Evolutionary conservation across 2,113 vertebrate genomes (phyloP).

Genomic region (Vulpes vulpes): DNA sequence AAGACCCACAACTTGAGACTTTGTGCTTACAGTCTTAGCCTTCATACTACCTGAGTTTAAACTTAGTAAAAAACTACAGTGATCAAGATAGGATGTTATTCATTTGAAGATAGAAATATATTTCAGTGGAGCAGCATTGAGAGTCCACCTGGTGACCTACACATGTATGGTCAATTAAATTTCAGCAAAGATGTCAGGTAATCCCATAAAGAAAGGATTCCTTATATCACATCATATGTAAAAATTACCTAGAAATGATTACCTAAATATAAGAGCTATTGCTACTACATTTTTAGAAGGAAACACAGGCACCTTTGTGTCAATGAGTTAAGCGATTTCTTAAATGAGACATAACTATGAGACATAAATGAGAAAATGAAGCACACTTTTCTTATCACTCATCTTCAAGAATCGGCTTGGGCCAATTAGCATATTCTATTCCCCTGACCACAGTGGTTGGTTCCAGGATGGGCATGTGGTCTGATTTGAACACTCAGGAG

Average conservation of each 20-base stretch:
- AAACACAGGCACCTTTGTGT: background rate
- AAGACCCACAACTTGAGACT: background rate
- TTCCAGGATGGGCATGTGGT: background rate
- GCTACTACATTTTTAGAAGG: background rate
- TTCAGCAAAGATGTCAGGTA: background rate
- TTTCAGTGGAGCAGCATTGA: background rate
- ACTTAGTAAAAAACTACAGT: background rate
- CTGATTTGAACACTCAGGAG: background rate
- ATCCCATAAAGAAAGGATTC: background rate
- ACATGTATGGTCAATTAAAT: background rate
- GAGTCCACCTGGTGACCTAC: background rate
- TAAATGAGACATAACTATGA: background rate
- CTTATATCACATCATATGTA: background rate
- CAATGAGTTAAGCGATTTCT: background rate
- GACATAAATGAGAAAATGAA: background rate
- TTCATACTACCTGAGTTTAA: background rate
- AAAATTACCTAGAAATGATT: background rate
- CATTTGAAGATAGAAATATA: background rate
- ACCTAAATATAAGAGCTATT: background rate
- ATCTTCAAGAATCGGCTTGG: background rate
- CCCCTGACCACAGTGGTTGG: background rate
- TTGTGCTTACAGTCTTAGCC: background rate
- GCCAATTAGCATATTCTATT: background rate
- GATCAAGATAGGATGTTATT: background rate
- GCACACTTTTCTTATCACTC: background rate